These are phyloP conservation scores for Octomys mimax DNA, from an alignment of 2,797 vertebrate species.

Conservation along the genomic window DNA sequence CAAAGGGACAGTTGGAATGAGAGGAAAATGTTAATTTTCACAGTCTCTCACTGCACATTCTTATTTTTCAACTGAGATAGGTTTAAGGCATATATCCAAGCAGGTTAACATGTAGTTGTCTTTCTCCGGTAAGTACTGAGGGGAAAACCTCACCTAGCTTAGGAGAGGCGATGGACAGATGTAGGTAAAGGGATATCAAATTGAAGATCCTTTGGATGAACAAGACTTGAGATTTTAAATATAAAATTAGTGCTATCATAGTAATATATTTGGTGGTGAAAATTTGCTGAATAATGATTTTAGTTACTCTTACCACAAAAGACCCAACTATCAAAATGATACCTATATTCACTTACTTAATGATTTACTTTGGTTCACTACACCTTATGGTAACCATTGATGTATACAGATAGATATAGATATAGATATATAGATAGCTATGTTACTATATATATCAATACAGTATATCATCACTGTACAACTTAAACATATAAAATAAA, in stretches of 20 bases:
- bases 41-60: not conserved
- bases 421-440: not conserved
- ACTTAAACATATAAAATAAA: not conserved
- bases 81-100: conserved; percentile 49
- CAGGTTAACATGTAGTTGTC: not conserved
- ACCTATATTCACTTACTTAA: not conserved
- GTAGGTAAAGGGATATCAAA: not conserved
- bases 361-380: too few species aligned
- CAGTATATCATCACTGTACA: not conserved
- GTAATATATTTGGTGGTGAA: not conserved
- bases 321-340: not conserved
- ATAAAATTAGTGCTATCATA: too few species aligned
- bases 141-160: not conserved
- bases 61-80: conserved; percentile 43
- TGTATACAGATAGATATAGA: not conserved
- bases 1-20: not conserved
- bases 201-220: not conserved
- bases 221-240: not conserved
- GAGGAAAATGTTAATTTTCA: not conserved
- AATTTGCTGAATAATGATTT: not conserved
- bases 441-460: too few species aligned
- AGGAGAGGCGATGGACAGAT: not conserved
- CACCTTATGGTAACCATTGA: not conserved
- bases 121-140: not conserved
- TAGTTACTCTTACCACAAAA: not conserved